Base-by-base conservation (phyloP, 2,113 vertebrate species). In the Gallinago undulata region DNA sequence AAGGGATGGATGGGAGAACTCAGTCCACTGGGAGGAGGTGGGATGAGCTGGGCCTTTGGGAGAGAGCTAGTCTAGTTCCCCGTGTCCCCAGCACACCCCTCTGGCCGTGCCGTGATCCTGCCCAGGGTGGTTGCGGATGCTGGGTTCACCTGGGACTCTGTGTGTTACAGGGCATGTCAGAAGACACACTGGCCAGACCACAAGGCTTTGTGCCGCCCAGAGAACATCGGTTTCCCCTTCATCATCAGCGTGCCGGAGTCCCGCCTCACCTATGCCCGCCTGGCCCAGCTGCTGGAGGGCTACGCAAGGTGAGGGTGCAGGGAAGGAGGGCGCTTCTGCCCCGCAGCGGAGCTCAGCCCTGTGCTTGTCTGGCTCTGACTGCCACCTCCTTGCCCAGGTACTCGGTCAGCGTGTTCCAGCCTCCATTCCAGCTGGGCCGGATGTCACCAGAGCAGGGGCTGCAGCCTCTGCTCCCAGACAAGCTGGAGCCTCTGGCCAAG, bases 351-450 rank as follows among this genome's bases (percentile, higher is more conserved):
- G 47, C 41, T 84, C 57, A 41, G 53, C 45, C 31, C 13, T 1
- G 2, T 59, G 21, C 19, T 35, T 25, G 56, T 17, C 35, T 17
- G 21, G n/a, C 62, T 92, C 73, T 96, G 62, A 84, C 64, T 62
- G 47, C 18, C 22, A 69, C 53, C 24, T 62, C 69, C 45, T 59
- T 93, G 33, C 21, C 30, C 89, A 98, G 98, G 98, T 99, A 99
- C 97, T 99, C 99, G 0, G 99, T 99, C 92, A 99, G 99, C 7
- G 99, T 99, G 82, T 99, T 99, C 98, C 99, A 99, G 97, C 99
- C 99, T 64, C 99, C 99, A 0, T 99, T 99, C 97, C 98, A 99
- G 96, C 98, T 99, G 18, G 99, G 98, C 35, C 98, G 99, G 80
- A 98, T 98, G 45, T 99, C 99, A 9, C 98, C 99, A 0, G 99